Base-by-base conservation (phyloP, 2,888 invertebrate genomes). In the Oscheius onirici region DNA sequence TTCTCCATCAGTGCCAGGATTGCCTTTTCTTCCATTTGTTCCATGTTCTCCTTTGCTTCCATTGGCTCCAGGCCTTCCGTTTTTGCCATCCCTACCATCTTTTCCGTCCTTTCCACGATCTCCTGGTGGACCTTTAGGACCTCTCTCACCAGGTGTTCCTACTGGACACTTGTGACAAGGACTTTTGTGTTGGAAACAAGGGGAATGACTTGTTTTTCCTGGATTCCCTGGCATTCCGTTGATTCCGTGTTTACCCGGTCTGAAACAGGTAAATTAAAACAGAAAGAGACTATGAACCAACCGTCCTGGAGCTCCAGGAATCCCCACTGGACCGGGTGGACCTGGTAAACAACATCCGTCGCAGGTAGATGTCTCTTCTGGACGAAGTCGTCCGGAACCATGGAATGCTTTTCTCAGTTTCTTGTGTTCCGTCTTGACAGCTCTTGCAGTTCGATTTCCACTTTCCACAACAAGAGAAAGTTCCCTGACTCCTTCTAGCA, bases 271-370 rank as follows among this genome's bases (percentile, higher is more conserved):
- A n/a, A n/a, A n/a, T 24, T 55, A 20, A 3, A 22, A 22, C 13
- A 20, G 6, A 6, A 17, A 26, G 26, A 26, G 3, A 5, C 2
- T 58, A 34, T 34, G 5, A 34, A 8, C 34, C 3, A 34, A 34
- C 34, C 34, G 11, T 20, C 68, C 68, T 3, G 68, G 68, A 11
- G 8, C 20, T 22, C 68, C 68, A n/a, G 55, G 68, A 24, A n/a
- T 15, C 24, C 68, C 68, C 10, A 69, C 55, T 1, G 74, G 49
- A 34, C 76, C 76, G 6, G 82, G 82, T 11, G 82, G 77, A 57
- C 83, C 84, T 26, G 83, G 82, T 26, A 82, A 71, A 71, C 84
- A 84, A 69, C 84, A 84, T 40, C 72, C 70, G 24, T 79, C 79
- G 63, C 84, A 85, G 10, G 57, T 17, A 11, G 15, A 15, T 13